Evolutionary conservation across 2,888 invertebrate species (phyloP), one percentile per base, ranked within the genome.

Genomic region (Acrocyrtus sp.): DNA sequence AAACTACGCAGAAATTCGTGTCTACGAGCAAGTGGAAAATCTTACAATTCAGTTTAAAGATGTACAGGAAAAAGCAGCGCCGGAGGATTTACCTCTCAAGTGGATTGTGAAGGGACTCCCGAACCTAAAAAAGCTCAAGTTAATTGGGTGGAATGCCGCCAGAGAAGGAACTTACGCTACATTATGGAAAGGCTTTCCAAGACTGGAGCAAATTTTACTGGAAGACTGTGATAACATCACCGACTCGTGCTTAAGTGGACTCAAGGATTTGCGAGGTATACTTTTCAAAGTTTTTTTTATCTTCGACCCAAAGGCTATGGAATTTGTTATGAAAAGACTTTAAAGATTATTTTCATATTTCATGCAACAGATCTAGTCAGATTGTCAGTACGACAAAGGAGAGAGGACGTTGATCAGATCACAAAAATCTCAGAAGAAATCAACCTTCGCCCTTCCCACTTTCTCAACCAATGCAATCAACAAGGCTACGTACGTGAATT

Each of bases 21-120:
- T 53, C 43, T 68, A 68, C 34, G 45, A 51, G 1, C 51, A 21
- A 15, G 68, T 68, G 1, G 17, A 51, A 8, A 53, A 12, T 15
- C 29, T 68, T 21, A 45, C 34, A 4, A 60, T 68, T 19, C 43
- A 8, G 24, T 60, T 68, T 60, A 12, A 10, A 4, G 68, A 68
- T 34, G 17, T 60, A 8, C 22, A 27, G 12, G 12, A 34, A 21
- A 27, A 24, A 34, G 68, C 68, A 19, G 53, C 41, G 1, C 68
- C 60, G 15, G 29, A 60, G 60, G 68, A 68, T 53, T 60, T 68
- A 29, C 68, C 60, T 1, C 21, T 68, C 8, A 21, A 45, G 3
- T 68, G 60, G 68, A 68, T 68, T 12, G 15, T 34, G 0, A 68
- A 60, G 19, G 29, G 53, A 1, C n/a, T 68, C 17, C 68, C 68